Evolutionary conservation across 1,140 invertebrate genomes (phyloP).

Genomic region (Drosophila ohnishii): DNA sequence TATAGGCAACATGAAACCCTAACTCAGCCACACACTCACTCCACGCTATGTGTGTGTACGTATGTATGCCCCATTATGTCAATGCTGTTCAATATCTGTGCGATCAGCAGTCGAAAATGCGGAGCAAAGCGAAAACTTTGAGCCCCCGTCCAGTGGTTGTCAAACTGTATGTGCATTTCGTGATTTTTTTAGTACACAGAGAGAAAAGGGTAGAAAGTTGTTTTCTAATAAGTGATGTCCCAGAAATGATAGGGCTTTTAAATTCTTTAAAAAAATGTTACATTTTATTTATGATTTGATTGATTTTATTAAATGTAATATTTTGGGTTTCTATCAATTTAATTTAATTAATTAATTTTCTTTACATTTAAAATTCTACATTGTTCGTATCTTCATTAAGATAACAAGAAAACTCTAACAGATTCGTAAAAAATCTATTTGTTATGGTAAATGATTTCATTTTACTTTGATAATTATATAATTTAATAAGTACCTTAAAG

Average conservation of each 20-base stretch:
- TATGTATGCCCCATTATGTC: constrained; percentile 49
- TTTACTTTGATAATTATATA: too few species aligned
- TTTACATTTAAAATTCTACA: neutral
- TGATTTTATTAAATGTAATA: too few species aligned
- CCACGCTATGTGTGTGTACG: neutral
- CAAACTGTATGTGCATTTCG: constrained; percentile 60
- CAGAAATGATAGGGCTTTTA: neutral
- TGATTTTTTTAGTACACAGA: constrained; percentile 22
- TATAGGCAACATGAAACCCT: constrained; percentile 54
- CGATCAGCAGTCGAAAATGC: constrained; percentile 73
- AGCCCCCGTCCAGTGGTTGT: constrained; percentile 45
- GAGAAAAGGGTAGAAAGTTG: neutral
- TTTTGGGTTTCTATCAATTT: too few species aligned
- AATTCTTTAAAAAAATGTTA: too few species aligned
- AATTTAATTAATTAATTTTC: neutral
- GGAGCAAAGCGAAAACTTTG: constrained; percentile 48
- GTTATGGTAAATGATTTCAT: too few species aligned
- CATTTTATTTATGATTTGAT: too few species aligned
- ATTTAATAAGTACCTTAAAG: neutral
- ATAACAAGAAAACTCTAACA: neutral
- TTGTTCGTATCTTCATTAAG: neutral
- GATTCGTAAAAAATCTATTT: neutral
- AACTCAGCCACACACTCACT: constrained; percentile 32
- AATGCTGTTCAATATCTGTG: constrained; percentile 75
- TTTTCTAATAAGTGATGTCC: neutral